A percentile compares a stretch with the other conserved stretches of the same genome.
These are phyloP conservation scores for Pogonus chalceus DNA, from an alignment of 1,140 invertebrate species.

Conservation along the genomic window DNA sequence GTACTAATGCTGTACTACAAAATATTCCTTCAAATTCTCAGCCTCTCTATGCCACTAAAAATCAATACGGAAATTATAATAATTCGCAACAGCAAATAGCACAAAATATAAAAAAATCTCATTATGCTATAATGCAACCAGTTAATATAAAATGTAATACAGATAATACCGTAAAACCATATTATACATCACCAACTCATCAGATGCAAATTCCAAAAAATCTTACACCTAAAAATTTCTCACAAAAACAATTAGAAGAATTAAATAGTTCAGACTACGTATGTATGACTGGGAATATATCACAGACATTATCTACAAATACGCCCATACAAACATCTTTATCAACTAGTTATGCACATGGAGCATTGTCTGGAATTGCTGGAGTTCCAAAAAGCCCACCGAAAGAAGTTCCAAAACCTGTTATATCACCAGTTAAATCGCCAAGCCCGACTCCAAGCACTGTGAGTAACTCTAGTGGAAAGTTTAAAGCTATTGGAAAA, in stretches of 20 bases:
- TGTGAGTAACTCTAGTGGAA: constrained; percentile 25
- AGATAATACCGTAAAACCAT: constrained; percentile 1
- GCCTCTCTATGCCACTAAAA: constrained; percentile 21
- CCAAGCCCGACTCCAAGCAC: constrained; percentile 43
- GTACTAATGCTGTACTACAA: constrained; percentile 25
- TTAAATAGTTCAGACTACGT: constrained; percentile 59
- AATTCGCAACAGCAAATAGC: neutral
- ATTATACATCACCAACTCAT: constrained; percentile 14
- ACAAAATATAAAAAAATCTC: constrained; percentile 16
- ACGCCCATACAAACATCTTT: constrained; percentile 31
- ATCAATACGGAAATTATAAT: neutral
- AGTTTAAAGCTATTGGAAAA: constrained; percentile 48
- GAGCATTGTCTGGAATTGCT: constrained; percentile 27
- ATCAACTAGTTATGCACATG: constrained; percentile 29
- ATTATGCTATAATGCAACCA: constrained; percentile 28
- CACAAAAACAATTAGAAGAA: constrained; percentile 40
- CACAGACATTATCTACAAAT: constrained; percentile 28
- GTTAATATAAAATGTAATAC: neutral
- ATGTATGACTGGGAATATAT: constrained; percentile 54
- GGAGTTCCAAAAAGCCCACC: constrained; percentile 27
- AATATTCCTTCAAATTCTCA: constrained; percentile 18
- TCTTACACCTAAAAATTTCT: constrained; percentile 19
- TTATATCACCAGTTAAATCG: constrained; percentile 22
- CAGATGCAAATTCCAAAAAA: constrained; percentile 14
- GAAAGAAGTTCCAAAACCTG: constrained; percentile 23